These are phyloP conservation scores for Calycopis cecrops DNA, from an alignment of 1,140 invertebrate species.

Conservation along the genomic window DNA sequence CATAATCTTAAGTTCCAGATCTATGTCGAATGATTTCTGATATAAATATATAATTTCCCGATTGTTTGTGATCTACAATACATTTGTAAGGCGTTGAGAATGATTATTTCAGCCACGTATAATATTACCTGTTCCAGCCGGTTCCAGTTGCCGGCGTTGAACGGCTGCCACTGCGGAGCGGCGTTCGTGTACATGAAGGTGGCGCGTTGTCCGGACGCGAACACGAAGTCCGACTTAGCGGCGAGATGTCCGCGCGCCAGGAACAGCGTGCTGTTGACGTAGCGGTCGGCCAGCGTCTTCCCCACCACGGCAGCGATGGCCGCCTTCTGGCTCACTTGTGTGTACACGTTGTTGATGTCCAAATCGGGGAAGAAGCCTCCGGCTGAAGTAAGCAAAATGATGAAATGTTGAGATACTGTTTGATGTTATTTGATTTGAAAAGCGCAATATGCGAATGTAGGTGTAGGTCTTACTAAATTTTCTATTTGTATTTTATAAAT, in stretches of 20 bases:
- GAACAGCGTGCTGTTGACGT: constrained; percentile 51
- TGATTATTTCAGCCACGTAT: no score
- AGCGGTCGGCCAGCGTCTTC: constrained; percentile 40
- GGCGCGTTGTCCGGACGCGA: constrained; percentile 77
- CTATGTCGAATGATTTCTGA: no score
- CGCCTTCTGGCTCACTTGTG: constrained; percentile 47
- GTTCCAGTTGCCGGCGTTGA: constrained; percentile 81
- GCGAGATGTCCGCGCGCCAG: constrained; percentile 81
- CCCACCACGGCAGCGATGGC: constrained; percentile 45
- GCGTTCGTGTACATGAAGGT: constrained; percentile 81
- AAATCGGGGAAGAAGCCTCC: no score
- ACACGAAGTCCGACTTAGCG: constrained; percentile 81
- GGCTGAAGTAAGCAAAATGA: no score
- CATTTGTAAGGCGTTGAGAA: no score
- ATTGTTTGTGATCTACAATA: neutral
- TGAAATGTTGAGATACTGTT: no score
- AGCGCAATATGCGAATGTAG: no score
- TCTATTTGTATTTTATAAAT: no score
- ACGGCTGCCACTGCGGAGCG: constrained; percentile 80
- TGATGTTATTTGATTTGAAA: no score
- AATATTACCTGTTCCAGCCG: constrained; percentile 53
- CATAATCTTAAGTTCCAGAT: no score
- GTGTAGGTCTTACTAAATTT: no score
- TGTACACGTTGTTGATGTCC: constrained; percentile 30
- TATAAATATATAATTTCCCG: neutral